Conservation (phyloP, 2,797 vertebrate species). For the Protosalanx chinensis region DNA sequence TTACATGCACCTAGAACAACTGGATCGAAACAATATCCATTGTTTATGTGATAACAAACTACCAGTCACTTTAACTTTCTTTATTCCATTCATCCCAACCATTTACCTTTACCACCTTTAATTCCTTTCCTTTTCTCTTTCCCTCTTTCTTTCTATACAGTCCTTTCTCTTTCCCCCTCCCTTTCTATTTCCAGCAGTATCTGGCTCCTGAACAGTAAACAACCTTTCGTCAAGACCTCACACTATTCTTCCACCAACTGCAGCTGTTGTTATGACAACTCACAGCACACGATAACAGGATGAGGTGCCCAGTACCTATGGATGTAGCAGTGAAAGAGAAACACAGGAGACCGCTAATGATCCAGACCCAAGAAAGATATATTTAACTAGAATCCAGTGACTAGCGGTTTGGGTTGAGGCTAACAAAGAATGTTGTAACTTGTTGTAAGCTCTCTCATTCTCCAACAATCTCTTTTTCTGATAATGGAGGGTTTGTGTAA, state of each 20-base stretch:
- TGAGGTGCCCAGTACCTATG: too few relatives aligned
- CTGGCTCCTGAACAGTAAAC: neutral
- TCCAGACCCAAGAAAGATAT: too few relatives aligned
- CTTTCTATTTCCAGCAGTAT: neutral
- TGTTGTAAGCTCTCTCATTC: too few relatives aligned
- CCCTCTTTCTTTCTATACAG: neutral
- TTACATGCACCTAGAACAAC: neutral
- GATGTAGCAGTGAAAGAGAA: too few relatives aligned
- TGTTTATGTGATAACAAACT: too few relatives aligned
- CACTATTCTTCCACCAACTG: too few relatives aligned
- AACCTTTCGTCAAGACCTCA: too few relatives aligned
- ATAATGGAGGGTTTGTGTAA: neutral
- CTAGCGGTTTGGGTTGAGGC: too few relatives aligned
- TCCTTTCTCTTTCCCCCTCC: neutral
- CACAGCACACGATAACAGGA: neutral
- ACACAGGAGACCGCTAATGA: too few relatives aligned
- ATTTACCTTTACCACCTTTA: neutral
- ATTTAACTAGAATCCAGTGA: too few relatives aligned
- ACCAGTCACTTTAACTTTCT: neutral
- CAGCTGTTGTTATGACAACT: neutral
- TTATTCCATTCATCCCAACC: neutral
- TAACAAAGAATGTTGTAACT: too few relatives aligned
- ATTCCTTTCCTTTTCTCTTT: neutral
- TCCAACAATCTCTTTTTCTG: neutral
- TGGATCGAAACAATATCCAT: neutral